Evolutionary conservation across 2,113 vertebrate genomes (phyloP), one percentile per base, ranked within the genome.

Genomic region (Perccottus glenii): DNA sequence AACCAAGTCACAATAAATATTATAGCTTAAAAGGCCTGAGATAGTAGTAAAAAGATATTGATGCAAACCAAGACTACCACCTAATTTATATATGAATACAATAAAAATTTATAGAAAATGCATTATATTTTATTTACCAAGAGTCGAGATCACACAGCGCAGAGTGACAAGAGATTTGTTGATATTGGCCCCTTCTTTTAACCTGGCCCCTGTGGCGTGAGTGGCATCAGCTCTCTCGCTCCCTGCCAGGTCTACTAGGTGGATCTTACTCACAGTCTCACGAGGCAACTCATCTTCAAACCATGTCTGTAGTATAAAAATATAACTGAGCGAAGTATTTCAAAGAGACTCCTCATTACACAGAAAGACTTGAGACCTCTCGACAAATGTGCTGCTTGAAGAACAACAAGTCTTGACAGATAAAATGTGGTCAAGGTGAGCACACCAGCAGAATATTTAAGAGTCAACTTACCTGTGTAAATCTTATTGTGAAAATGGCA

Each of bases 161-260:
- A 99, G 92, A 68, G 95, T 97, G 88, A 97, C 95, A 0, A 98
- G 91, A 70, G 96, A 97, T 82, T 97, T 98, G 88, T 98, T 99
- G 87, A 98, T 98, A 80, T 96, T 98, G 16, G 95, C 95, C 36
- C 96, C 95, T 92, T 99, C 96, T 85, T 96, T 98, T 48, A 98
- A 92, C 70, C 96, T 89, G 63, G 93, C 89, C 12, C 95, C 95
- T 0, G 95, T 95, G 79, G 94, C 87, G 57, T 90, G 90, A 0
- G 94, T 95, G 70, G 94, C 92, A 75, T 96, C 92, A 0, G 95
- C 95, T 71, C 95, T 88, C 92, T 98, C 95, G 15, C 96, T 99
- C 90, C 95, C 96, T 1, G 95, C 97, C 83, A 99, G 92, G 85
- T 98, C 96, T 1, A 98, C 97, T 77, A 99, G 88, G 88, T 99